Base-by-base conservation (phyloP, 2,797 vertebrate species). In the Chrosomus eos region DNA sequence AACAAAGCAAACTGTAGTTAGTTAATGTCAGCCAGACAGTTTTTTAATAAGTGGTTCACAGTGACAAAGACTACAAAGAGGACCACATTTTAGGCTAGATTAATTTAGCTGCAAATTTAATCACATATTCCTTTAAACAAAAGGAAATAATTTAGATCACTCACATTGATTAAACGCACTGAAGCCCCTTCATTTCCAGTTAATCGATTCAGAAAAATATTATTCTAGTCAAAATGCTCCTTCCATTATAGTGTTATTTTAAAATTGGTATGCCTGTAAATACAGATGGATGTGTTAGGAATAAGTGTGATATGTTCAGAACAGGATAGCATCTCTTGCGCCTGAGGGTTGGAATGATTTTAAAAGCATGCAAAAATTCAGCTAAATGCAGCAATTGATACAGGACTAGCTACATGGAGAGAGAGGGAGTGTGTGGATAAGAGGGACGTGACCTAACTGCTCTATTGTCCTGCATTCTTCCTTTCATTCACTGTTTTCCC, bases 351-450 rank as follows among this genome's bases (percentile, higher is more conserved):
- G 74, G 88, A 88, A 87, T 84, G 87, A 89, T 88, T 88, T 90
- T 91, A 91, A 91, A 92, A 90, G 88, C 87, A 90, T 87, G 88
- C 88, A 88, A 87, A 90, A 91, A 90, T 85, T 91, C 84, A 31
- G 87, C 88, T 90, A 90, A 91, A 90, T 90, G 87, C 81, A 77
- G 81, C 87, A 89, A 91, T 92, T 89, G 82, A 92, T 91, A 90
- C 58, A 58, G 81, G 67, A 62, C 88, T 85, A 87, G 40, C 40
- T 86, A 85, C 71, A 87, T 83, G 58, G 86, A 77, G 82, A 85
- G 86, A 86, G 13, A n/a, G 36, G 38, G 36, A 38, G 67, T n/a
- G 36, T 76, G 85, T 45, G 36, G 73, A 64, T 72, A 79, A 87
- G 28, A 85, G 87, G 88, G 86, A 90, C 84, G 89, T 91, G 89